Base-by-base conservation (phyloP, 2,888 invertebrate species). In the Diploptera punctata region DNA sequence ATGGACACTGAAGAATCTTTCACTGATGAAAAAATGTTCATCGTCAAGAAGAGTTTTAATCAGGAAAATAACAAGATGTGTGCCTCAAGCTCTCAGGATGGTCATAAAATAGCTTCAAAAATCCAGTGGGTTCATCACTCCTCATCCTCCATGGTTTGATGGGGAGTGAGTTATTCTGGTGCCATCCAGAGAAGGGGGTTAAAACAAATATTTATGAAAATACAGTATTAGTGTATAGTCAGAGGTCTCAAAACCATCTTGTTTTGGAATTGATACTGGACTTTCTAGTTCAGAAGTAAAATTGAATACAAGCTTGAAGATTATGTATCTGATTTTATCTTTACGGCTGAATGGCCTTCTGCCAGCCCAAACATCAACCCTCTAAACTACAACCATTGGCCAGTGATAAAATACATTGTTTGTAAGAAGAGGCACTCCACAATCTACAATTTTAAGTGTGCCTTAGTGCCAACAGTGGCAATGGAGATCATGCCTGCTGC, bases 391-490 rank as follows among this genome's bases (percentile, higher is more conserved):
- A 33, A 10, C 5, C 7, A 7, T 5, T 33, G 33, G 33, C 10
- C 33, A 49, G 16, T 49, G 18, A 5, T 49, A 10, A n/a, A 49
- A n/a, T 3, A n/a, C 4, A 49, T 49, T 49, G n/a, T 49, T n/a
- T 49, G n/a, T n/a, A 49, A 49, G 7, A 49, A 49, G 49, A 49
- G 49, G 18, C 49, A 49, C 18, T 49, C 49, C 18, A 49, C 49
- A n/a, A 49, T 49, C 16, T 5, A 49, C 4, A 49, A n/a, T 5
- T 38, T 10, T 16, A n/a, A 49, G 9, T 10, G n/a, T n/a, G 5
- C 49, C n/a, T 49, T 49, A 18, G 5, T 49, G 49, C 9, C 49
- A 49, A n/a, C 49, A 49, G 49, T 49, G 49, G 49, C 49, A 49
- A n/a, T 49, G 16, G 49, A 18, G 7, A 49, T 16, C 49, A 49